Evolutionary conservation across 2,113 vertebrate species (phyloP).

Genomic region (Meleagris gallopavo): DNA sequence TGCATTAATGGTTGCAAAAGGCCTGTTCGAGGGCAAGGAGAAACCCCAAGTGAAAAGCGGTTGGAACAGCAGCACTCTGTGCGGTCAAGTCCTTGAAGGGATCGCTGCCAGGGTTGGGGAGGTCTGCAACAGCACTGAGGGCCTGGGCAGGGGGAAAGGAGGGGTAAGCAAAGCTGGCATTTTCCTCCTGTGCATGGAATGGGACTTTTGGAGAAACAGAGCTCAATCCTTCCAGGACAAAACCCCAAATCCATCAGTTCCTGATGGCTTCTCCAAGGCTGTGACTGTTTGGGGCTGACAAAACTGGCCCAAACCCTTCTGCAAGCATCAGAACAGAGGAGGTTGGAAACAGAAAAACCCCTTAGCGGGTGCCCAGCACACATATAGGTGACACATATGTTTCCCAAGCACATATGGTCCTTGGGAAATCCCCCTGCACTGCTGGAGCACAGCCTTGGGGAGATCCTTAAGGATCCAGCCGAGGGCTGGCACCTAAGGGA

Average conservation of each 20-base stretch:
- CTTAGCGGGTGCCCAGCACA: not conserved
- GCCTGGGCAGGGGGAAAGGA: not conserved
- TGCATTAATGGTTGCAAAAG: slow-evolving; percentile 37
- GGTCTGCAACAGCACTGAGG: not conserved
- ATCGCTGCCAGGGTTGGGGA: slow-evolving; percentile 27
- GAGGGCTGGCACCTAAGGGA: not conserved
- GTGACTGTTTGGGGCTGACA: not conserved
- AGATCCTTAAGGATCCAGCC: not conserved
- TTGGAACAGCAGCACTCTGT: slow-evolving; percentile 48
- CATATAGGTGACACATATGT: too few relatives aligned
- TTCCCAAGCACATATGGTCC: not conserved
- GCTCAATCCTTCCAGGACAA: fast-evolving
- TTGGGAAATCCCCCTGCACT: not conserved
- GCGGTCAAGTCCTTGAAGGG: not conserved
- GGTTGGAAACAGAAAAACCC: not conserved
- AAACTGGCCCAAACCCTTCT: not conserved
- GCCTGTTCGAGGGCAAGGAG: not conserved
- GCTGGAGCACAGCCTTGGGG: not conserved
- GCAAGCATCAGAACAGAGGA: not conserved
- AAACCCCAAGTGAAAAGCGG: slow-evolving; percentile 44
- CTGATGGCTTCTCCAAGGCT: not conserved
- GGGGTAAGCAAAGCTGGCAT: not conserved
- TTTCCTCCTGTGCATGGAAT: slow-evolving; percentile 3
- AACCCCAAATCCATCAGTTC: not conserved
- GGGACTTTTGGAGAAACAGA: not conserved